Evolutionary conservation across 2,113 vertebrate genomes (phyloP).

Genomic region (Odobenus rosmarus): DNA sequence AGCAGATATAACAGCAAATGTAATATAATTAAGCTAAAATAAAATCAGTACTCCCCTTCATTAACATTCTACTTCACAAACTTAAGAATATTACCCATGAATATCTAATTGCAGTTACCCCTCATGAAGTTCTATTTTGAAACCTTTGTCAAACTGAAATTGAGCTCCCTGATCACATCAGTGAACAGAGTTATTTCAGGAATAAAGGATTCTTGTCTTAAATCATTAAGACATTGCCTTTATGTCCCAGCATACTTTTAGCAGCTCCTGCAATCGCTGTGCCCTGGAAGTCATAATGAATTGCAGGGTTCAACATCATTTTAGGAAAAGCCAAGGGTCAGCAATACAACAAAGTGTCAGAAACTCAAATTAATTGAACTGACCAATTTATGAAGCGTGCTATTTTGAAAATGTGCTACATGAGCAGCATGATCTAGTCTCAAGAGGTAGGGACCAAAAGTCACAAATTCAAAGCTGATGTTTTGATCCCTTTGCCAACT

Average conservation of each 20-base stretch:
- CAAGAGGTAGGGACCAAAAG: background rate
- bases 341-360: conserved; percentile 4
- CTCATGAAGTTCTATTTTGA: conserved; percentile 74
- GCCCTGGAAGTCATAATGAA: conserved; percentile 59
- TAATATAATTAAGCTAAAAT: conserved; percentile 61
- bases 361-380: conserved; percentile 54
- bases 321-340: conserved; percentile 37
- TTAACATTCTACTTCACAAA: conserved; percentile 74
- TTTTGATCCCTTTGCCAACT: background rate
- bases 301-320: background rate
- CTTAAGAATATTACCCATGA: conserved; percentile 66
- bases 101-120: conserved; percentile 75
- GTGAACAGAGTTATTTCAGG: conserved; percentile 74
- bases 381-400: background rate
- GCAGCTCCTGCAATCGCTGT: background rate
- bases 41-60: conserved; percentile 70
- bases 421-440: background rate
- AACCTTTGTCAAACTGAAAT: conserved; percentile 75
- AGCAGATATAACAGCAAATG: conserved; percentile 47
- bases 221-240: conserved; percentile 66
- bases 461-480: background rate
- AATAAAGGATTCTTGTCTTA: conserved; percentile 76
- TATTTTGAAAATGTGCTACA: background rate
- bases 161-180: conserved; percentile 73
- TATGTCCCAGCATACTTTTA: conserved; percentile 49